Evolutionary conservation across 1,140 invertebrate genomes (phyloP).

Genomic region (Asobara japonica): DNA sequence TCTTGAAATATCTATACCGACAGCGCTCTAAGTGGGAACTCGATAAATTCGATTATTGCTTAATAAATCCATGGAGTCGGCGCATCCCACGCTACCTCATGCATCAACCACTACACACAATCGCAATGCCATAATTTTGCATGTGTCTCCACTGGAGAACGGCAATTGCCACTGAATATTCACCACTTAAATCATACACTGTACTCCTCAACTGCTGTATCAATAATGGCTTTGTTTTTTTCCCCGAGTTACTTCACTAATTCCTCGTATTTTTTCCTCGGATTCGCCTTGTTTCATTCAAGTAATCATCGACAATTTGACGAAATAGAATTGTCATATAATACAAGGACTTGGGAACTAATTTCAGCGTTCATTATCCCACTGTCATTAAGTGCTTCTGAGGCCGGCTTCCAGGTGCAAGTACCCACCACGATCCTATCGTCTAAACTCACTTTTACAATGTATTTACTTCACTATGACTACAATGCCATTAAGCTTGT

Average conservation of each 20-base stretch:
- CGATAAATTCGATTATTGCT: not conserved
- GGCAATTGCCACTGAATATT: constrained; percentile 33
- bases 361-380: constrained; percentile 1
- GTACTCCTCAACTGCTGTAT: not conserved
- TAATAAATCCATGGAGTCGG: not conserved
- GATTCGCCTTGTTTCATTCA: not conserved
- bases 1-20: not conserved
- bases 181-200: constrained; percentile 15
- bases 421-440: not conserved
- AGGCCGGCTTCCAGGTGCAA: not conserved
- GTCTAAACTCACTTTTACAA: constrained; percentile 1
- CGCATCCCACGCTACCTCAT: not conserved
- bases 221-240: not conserved
- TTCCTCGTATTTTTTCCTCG: not conserved
- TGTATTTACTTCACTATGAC: not conserved
- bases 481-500: constrained; percentile 9
- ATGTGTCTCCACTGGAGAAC: constrained; percentile 18
- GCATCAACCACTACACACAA: not conserved
- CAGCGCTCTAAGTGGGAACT: not conserved
- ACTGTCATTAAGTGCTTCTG: not conserved
- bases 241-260: not conserved
- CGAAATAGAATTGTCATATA: not conserved
- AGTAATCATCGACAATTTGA: not conserved
- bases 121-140: constrained; percentile 18
- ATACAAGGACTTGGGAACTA: not conserved